Conservation (phyloP, 2,888 invertebrate species). For the Mythimna ferrago region DNA sequence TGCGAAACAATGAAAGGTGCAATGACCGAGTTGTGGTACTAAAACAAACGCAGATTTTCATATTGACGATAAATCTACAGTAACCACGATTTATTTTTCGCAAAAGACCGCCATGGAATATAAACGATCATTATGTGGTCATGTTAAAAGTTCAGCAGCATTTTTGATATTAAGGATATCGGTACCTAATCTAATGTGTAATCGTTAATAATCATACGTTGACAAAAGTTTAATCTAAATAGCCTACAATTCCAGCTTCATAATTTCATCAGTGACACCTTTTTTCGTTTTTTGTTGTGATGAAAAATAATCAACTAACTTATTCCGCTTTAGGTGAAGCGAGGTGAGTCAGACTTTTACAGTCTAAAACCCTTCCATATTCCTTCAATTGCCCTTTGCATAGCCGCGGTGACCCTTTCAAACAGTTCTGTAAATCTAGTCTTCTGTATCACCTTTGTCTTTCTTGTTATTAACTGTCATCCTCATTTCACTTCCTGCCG, state of each 20-base stretch:
- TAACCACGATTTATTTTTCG: constrained; percentile 5
- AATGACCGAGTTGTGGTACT: constrained; percentile 34
- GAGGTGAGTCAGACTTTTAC: too few relatives aligned
- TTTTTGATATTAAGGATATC: background rate
- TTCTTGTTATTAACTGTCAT: background rate
- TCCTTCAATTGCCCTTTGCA: too few relatives aligned
- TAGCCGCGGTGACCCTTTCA: too few relatives aligned
- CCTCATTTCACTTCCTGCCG: background rate
- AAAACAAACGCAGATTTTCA: constrained; percentile 32
- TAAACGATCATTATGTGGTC: background rate
- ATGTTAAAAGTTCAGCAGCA: constrained; percentile 1
- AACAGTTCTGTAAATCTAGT: too few relatives aligned
- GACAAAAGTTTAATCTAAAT: too few relatives aligned
- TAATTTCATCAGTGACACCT: background rate
- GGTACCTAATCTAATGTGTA: background rate
- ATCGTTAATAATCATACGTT: background rate
- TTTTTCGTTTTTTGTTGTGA: too few relatives aligned
- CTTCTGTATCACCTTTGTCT: background rate
- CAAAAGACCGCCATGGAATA: constrained; percentile 3
- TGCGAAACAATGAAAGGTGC: constrained; percentile 37
- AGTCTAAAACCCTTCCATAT: too few relatives aligned
- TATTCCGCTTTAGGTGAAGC: too few relatives aligned
- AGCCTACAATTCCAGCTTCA: too few relatives aligned
- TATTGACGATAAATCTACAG: constrained; percentile 34
- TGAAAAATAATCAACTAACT: too few relatives aligned